These are phyloP conservation scores for Oxyura jamaicensis DNA, from an alignment of 2,113 vertebrate genomes.

Conservation along the genomic window DNA sequence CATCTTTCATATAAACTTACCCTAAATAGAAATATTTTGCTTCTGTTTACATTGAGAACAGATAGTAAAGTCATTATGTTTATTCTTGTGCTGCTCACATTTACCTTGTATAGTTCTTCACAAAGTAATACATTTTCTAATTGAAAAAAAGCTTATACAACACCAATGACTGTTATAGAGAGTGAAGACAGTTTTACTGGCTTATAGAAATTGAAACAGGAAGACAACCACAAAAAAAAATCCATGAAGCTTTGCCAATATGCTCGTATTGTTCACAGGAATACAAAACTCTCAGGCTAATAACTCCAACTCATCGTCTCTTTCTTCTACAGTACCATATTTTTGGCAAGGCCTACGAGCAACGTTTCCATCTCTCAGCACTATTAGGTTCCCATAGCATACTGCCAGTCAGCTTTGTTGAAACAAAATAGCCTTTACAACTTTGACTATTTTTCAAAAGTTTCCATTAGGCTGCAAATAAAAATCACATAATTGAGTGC, in stretches of 20 bases:
- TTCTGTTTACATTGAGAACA: neutral
- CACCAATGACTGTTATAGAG: neutral
- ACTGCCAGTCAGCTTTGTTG: neutral
- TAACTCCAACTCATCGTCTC: neutral
- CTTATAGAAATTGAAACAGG: slow-evolving; percentile 20
- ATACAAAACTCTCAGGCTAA: neutral
- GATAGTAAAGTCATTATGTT: neutral
- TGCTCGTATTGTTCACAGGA: neutral
- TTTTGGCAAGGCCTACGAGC: neutral
- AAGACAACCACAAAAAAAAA: neutral
- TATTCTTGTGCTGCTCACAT: neutral
- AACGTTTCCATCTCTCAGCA: neutral
- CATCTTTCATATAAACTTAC: neutral
- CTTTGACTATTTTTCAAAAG: neutral
- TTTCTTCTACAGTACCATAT: neutral
- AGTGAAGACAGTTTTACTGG: neutral
- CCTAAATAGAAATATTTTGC: neutral
- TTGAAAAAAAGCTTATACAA: neutral
- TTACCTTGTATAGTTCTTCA: neutral
- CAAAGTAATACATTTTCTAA: slow-evolving; percentile 4
- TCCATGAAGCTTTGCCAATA: neutral
- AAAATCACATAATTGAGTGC: neutral
- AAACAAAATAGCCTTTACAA: neutral
- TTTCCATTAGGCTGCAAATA: neutral
- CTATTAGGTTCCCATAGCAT: neutral